Base-by-base conservation (phyloP, 2,888 invertebrate species). In the Acronicta alni region DNA sequence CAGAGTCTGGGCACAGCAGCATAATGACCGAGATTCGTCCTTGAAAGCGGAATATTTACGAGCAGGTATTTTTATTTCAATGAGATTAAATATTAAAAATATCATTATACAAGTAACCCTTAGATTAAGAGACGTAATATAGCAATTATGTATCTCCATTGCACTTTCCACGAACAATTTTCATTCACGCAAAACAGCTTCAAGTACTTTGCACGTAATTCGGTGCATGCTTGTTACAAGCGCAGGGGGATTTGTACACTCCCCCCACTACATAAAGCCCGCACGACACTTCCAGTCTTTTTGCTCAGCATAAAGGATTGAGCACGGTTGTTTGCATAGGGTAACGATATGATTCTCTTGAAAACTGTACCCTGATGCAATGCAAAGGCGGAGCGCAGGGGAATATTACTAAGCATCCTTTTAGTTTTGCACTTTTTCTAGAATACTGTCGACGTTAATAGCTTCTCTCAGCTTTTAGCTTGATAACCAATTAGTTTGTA, bases 191-290 rank as follows among this genome's bases (percentile, higher is more conserved):
- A 60, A 72, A 57, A 42, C 45, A 39, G 30, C 42, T 44, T 51
- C 35, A 49, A 47, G 32, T 9, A 16, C 20, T 17, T 32, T 17
- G 18, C 32, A 45, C 30, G 35, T 57, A 46, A 52, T 61, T 67
- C 39, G 45, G 26, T 14, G 54, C 60, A 69, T 52, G 57, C 57
- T 67, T 67, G 67, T 75, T 47, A 57, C 18, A 9, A 35, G 38
- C 20, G 30, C 18, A 26, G 16, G 30, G 44, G 59, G 72, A 20
- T 48, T 71, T 52, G 14, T 12, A 23, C 38, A 45, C 38, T 44
- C 18, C 16, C 23, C 41, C n/a, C 39, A 16, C 12, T 8, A 46
- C 8, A 38, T 67, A 60, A 72, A 60, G 45, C 38, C 43, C 26
- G 46, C 42, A 52, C 46, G 49, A 51, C 53, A 48, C 63, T 58